Conservation (phyloP, 2,888 invertebrate species). For the Gnatocerus cornutus region DNA sequence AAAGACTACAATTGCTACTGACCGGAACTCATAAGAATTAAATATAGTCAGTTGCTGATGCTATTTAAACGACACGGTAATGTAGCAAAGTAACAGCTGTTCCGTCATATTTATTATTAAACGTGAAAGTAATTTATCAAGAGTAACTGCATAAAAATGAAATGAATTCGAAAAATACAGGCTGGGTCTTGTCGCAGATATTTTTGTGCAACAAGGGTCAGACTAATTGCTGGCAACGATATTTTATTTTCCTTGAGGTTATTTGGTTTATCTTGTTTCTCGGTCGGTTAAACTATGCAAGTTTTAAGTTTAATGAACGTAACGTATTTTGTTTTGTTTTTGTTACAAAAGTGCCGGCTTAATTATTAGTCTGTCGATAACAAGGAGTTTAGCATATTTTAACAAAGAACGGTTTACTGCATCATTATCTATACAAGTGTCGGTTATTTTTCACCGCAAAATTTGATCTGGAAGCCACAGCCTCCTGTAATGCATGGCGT, state of each 20-base stretch:
- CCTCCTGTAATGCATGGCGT: constrained; percentile 27
- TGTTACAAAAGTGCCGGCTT: neutral
- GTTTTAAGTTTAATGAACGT: neutral
- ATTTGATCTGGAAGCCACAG: constrained; percentile 21
- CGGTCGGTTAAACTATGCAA: too few relatives aligned
- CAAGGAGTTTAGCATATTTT: constrained; percentile 10
- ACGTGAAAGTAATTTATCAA: constrained; percentile 40
- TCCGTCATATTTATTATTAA: constrained; percentile 47
- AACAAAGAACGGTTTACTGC: constrained; percentile 18
- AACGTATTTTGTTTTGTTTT: constrained; percentile 4
- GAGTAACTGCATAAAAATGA: too few relatives aligned
- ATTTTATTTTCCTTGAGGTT: neutral
- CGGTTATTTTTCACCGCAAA: constrained; percentile 33
- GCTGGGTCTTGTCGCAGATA: neutral
- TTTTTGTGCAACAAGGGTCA: constrained; percentile 5
- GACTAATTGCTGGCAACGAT: neutral
- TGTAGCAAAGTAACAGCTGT: constrained; percentile 29
- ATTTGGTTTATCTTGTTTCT: neutral
- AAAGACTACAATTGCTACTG: neutral
- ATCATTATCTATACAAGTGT: constrained; percentile 14
- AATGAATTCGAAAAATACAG: neutral
- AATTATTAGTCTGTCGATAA: constrained; percentile 9
- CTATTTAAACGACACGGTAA: constrained; percentile 20
- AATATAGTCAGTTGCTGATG: too few relatives aligned
- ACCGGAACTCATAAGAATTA: too few relatives aligned